phyloP scores from a whole-genome alignment of 2,113 vertebrate genomes.

The Cyanoramphus novaezelandiae region DNA sequence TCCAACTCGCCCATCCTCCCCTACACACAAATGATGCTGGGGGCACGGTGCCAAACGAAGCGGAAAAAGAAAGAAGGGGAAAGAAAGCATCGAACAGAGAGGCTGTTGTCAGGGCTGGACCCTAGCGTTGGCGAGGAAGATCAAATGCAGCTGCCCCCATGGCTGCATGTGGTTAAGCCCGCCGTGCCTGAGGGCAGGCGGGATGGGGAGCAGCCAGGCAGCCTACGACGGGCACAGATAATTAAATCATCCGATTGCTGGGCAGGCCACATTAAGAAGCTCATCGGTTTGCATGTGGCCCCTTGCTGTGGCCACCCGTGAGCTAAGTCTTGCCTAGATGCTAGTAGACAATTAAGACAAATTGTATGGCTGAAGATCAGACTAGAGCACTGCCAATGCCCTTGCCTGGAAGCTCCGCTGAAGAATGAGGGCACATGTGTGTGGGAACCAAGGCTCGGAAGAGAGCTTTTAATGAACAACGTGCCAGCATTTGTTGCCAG shows the following conservation, averaged over 20 bases:
- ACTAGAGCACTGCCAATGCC: conserved; percentile 66
- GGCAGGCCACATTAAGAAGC: conserved; percentile 72
- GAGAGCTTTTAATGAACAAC: conserved; percentile 65
- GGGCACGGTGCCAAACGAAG: conserved; percentile 67
- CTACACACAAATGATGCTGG: conserved; percentile 54
- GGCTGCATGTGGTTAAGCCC: conserved; percentile 69
- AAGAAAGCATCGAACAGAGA: conserved; percentile 58
- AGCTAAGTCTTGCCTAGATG: conserved; percentile 72
- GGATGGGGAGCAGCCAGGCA: conserved; percentile 72
- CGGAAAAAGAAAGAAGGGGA: conserved; percentile 46
- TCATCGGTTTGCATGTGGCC: conserved; percentile 69
- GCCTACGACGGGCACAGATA: conserved; percentile 72
- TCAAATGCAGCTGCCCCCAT: conserved; percentile 75
- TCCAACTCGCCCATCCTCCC: conserved; percentile 61
- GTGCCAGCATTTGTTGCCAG: conserved; percentile 74
- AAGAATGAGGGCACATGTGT: conserved; percentile 63
- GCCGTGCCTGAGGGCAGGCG: conserved; percentile 67
- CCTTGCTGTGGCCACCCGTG: conserved; percentile 71
- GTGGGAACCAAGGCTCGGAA: conserved; percentile 60
- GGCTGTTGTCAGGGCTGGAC: conserved; percentile 63
- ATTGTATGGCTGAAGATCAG: conserved; percentile 72
- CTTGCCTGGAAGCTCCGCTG: conserved; percentile 68
- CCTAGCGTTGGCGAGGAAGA: conserved; percentile 63
- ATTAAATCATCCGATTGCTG: conserved; percentile 74
- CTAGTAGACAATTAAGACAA: conserved; percentile 64